Conservation (phyloP, 2,113 vertebrate genomes). For the Esox niger region DNA sequence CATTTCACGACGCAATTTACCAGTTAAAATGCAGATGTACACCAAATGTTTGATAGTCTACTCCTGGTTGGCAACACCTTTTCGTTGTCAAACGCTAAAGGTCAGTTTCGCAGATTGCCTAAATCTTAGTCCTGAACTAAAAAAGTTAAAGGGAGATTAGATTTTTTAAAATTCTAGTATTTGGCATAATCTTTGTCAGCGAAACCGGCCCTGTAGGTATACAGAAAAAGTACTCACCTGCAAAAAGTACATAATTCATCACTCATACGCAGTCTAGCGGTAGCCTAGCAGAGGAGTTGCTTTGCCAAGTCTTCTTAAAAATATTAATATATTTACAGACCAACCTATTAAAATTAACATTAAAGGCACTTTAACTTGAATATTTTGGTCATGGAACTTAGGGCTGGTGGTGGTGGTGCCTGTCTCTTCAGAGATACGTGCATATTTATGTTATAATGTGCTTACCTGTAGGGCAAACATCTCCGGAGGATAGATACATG, state of each 20-base stretch:
- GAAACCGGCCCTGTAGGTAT: too few relatives aligned
- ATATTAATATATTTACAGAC: background rate
- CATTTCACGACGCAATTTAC: background rate
- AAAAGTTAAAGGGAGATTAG: too few relatives aligned
- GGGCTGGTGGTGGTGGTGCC: background rate
- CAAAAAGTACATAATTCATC: too few relatives aligned
- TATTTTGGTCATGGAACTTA: constrained; percentile 8
- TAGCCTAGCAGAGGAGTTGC: too few relatives aligned
- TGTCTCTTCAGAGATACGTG: constrained; percentile 29
- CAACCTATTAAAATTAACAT: background rate
- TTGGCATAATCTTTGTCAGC: too few relatives aligned
- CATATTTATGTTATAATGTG: constrained; percentile 53
- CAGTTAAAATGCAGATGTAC: background rate
- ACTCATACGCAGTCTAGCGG: too few relatives aligned
- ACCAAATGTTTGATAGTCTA: constrained; percentile 15
- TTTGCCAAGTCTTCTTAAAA: background rate
- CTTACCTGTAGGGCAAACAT: constrained; percentile 51
- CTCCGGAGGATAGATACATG: constrained; percentile 16
- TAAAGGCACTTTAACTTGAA: constrained; percentile 8
- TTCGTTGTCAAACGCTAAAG: too few relatives aligned
- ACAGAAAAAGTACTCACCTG: too few relatives aligned
- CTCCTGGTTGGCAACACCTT: too few relatives aligned
- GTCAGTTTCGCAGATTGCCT: too few relatives aligned
- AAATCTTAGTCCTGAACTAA: too few relatives aligned
- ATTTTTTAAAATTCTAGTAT: too few relatives aligned